These are phyloP conservation scores for Oxygymnocypris stewartii DNA, from an alignment of 2,113 vertebrate genomes.

Conservation along the genomic window DNA sequence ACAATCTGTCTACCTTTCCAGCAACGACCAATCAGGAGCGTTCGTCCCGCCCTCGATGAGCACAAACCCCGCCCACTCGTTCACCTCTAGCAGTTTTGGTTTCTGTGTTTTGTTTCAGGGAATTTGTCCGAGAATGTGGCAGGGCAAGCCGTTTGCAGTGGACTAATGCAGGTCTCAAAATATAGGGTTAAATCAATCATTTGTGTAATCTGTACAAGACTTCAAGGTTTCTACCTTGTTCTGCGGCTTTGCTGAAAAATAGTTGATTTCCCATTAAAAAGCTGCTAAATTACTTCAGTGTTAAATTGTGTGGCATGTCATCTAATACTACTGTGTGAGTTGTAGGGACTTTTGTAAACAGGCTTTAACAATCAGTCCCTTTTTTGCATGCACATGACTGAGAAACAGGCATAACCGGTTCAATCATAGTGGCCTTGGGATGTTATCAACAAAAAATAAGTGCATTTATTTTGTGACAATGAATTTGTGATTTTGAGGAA, in stretches of 20 bases:
- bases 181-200: background rate
- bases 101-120: constrained; percentile 9
- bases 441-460: background rate
- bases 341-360: background rate
- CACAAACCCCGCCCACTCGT: background rate
- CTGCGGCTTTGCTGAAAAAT: background rate
- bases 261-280: background rate
- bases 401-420: background rate
- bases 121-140: background rate
- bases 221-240: background rate
- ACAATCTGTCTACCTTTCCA: background rate
- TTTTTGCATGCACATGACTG: background rate
- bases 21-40: background rate
- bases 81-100: background rate
- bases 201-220: background rate
- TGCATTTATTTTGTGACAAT: background rate
- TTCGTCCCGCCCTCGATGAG: background rate
- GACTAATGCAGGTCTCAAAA: background rate
- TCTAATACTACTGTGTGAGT: background rate
- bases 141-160: background rate
- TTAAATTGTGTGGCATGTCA: background rate
- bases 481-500: background rate
- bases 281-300: background rate
- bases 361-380: background rate
- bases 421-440: background rate